phyloP scores from a whole-genome alignment of 1,140 invertebrate species.

The Parapsyche elsis region DNA sequence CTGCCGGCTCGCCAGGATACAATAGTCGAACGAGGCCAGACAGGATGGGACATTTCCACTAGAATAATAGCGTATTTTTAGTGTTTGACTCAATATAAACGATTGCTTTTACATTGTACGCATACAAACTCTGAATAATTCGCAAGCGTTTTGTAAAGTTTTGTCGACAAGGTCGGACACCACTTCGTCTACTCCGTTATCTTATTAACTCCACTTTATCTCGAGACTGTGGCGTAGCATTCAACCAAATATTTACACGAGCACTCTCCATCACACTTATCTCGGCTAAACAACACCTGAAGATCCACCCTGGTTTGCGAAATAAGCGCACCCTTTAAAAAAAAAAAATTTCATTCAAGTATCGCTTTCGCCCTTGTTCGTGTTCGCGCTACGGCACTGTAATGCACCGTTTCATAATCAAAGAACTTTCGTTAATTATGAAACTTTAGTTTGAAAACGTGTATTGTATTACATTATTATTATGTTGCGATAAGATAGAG shows the following conservation, averaged over 20 bases:
- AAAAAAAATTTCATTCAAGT: neutral
- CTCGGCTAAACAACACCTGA: conserved; percentile 12
- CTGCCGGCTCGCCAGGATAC: conserved; percentile 1
- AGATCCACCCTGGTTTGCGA: neutral
- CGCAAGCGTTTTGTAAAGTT: too few relatives aligned
- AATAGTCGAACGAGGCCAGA: neutral
- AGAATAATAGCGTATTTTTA: neutral
- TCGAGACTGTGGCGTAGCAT: neutral
- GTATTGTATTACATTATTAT: too few relatives aligned
- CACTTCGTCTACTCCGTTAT: neutral
- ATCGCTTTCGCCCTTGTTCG: neutral
- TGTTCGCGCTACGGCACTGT: neutral
- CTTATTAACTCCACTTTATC: conserved; percentile 10
- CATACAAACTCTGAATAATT: too few relatives aligned
- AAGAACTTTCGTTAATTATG: neutral
- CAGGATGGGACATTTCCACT: neutral
- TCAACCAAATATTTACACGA: conserved; percentile 16
- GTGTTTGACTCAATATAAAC: neutral
- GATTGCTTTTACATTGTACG: too few relatives aligned
- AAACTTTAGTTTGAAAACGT: too few relatives aligned
- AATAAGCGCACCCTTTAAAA: too few relatives aligned
- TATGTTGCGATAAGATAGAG: neutral
- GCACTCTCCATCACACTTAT: conserved; percentile 30
- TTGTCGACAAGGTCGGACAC: too few relatives aligned
- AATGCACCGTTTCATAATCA: neutral